Evolutionary conservation across 2,113 vertebrate species (phyloP).

Genomic region (Cettia cetti): DNA sequence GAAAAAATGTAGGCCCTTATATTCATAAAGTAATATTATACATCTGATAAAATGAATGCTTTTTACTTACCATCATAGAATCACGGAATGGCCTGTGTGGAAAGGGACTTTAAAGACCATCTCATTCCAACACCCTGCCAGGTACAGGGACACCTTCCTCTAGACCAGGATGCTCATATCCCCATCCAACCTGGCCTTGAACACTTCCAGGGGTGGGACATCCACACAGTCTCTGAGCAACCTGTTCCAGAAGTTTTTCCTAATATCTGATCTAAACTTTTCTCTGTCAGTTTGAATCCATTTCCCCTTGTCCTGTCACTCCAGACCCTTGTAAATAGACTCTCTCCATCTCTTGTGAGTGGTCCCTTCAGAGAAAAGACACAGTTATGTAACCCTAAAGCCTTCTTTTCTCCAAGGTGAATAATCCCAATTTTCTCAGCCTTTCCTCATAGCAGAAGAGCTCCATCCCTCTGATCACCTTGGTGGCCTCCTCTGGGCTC

Average conservation of each 20-base stretch:
- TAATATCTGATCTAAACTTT: not conserved
- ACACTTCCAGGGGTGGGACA: not conserved
- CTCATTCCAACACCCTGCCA: not conserved
- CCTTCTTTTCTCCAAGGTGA: not conserved
- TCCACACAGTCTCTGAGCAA: not conserved
- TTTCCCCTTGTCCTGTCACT: not conserved
- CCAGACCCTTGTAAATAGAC: not conserved
- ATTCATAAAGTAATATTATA: not conserved
- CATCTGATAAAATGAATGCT: not conserved
- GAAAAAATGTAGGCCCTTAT: not conserved
- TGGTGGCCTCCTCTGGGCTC: not conserved
- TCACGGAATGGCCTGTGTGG: not conserved
- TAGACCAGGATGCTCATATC: not conserved
- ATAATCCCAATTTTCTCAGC: not conserved
- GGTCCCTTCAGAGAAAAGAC: not conserved
- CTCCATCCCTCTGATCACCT: not conserved
- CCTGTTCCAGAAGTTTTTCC: not conserved
- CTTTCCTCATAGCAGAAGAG: not conserved
- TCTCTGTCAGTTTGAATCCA: not conserved
- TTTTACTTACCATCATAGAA: not conserved
- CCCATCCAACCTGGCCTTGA: not conserved
- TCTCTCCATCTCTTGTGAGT: no score
- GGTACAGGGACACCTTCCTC: not conserved
- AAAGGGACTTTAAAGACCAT: not conserved
- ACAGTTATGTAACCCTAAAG: not conserved